phyloP scores from a whole-genome alignment of 2,797 vertebrate species.

The Pangasius krempfi region DNA sequence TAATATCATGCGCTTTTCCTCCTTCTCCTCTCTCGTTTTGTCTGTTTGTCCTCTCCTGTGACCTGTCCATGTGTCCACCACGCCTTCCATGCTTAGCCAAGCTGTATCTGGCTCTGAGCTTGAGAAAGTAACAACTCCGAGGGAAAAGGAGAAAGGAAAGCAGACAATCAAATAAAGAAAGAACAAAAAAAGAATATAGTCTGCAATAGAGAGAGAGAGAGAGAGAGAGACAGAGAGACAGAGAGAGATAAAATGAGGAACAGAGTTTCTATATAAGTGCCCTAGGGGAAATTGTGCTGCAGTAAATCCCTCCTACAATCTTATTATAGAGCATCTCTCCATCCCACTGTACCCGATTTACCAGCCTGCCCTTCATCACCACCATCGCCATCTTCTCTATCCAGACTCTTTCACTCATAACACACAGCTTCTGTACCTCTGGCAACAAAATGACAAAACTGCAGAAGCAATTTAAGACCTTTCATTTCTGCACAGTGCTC shows the following conservation, averaged over 20 bases:
- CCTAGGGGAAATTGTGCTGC: constrained; percentile 81
- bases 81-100: background rate
- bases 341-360: constrained; percentile 25
- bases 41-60: background rate
- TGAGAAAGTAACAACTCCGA: constrained; percentile 42
- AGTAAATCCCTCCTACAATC: constrained; percentile 79
- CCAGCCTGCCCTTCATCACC: constrained; percentile 23
- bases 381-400: constrained; percentile 9
- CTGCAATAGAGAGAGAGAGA: constrained; percentile 19
- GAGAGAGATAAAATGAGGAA: constrained; percentile 56
- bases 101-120: background rate
- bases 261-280: constrained; percentile 79
- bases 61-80: background rate
- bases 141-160: constrained; percentile 13
- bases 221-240: constrained; percentile 23
- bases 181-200: background rate
- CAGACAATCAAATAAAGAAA: background rate
- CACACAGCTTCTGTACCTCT: background rate
- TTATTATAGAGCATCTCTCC: constrained; percentile 68
- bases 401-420: background rate
- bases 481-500: background rate
- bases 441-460: constrained; percentile 15
- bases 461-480: constrained; percentile 44
- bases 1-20: background rate
- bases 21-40: background rate